These are phyloP conservation scores for Drosophila neonasuta DNA, from an alignment of 2,888 invertebrate genomes.

Conservation along the genomic window DNA sequence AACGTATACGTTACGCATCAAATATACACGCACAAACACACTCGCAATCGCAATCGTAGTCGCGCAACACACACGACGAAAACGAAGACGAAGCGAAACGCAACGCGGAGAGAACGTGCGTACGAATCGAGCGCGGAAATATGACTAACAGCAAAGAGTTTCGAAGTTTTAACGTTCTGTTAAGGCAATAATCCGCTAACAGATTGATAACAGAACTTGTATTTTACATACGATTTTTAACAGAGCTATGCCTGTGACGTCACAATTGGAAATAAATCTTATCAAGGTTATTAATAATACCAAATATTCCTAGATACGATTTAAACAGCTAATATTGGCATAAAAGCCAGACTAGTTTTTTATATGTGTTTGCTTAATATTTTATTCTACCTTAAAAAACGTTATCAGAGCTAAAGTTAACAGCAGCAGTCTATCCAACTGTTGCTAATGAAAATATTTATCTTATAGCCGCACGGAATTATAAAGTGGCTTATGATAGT, in stretches of 20 bases:
- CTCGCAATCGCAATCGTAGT: conserved; percentile 28
- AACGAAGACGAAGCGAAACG: conserved; percentile 42
- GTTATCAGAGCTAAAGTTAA: neutral
- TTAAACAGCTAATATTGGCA: neutral
- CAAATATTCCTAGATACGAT: neutral
- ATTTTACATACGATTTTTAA: neutral
- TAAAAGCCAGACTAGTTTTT: neutral
- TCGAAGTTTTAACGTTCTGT: conserved; percentile 8
- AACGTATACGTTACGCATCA: conserved; percentile 38
- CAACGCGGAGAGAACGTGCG: conserved; percentile 33
- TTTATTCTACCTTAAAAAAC: neutral
- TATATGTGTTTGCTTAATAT: neutral
- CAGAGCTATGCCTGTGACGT: conserved; percentile 19
- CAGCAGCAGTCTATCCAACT: neutral
- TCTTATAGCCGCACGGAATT: too few species aligned
- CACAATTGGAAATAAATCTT: conserved; percentile 13
- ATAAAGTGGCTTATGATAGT: too few species aligned
- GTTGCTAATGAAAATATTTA: too few species aligned
- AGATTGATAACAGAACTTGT: conserved; percentile 4
- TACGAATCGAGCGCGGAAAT: conserved; percentile 44
- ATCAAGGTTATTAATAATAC: neutral
- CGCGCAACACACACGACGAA: conserved; percentile 46
- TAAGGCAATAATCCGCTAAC: neutral
- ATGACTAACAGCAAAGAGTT: conserved; percentile 33
- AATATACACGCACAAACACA: conserved; percentile 25